phyloP scores from a whole-genome alignment of 2,888 invertebrate genomes.

The Brachyptera risi region DNA sequence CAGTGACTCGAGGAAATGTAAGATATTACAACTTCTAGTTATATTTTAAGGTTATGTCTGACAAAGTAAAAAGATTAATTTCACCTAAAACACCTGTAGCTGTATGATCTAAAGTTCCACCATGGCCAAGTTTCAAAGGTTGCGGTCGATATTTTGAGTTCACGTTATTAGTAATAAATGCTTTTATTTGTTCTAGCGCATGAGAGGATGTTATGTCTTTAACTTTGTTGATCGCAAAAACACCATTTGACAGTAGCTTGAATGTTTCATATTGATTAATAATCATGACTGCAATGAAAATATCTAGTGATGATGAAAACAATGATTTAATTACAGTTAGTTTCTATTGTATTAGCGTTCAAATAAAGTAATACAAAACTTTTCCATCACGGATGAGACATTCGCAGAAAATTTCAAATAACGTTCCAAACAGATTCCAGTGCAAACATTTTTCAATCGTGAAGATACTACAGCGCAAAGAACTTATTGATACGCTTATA shows the following conservation, averaged over 20 bases:
- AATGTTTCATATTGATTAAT: not conserved
- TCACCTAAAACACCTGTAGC: slow-evolving; percentile 39
- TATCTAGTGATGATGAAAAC: too few species aligned
- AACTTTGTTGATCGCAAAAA: slow-evolving; percentile 29
- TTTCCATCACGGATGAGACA: too few species aligned
- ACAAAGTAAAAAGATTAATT: too few species aligned
- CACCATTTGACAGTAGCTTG: slow-evolving; percentile 11
- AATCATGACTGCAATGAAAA: too few species aligned
- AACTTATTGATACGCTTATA: too few species aligned
- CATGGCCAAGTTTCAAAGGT: slow-evolving; percentile 38
- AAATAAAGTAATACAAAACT: too few species aligned
- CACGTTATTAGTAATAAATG: not conserved
- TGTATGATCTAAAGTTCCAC: slow-evolving; percentile 38
- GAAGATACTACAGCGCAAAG: too few species aligned
- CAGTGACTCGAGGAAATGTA: not conserved
- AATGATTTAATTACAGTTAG: too few species aligned
- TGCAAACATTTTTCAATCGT: too few species aligned
- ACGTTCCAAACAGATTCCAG: too few species aligned
- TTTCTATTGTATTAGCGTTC: too few species aligned
- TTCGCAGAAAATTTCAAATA: too few species aligned
- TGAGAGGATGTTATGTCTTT: slow-evolving; percentile 23
- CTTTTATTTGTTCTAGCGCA: slow-evolving; percentile 25
- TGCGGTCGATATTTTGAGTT: slow-evolving; percentile 23
- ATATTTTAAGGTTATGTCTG: not conserved
- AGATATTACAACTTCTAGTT: not conserved